Percentiles rank a stretch among this genome's conserved stretches.
Conservation (phyloP, 2,888 invertebrate species). For the Spodoptera exigua region DNA sequence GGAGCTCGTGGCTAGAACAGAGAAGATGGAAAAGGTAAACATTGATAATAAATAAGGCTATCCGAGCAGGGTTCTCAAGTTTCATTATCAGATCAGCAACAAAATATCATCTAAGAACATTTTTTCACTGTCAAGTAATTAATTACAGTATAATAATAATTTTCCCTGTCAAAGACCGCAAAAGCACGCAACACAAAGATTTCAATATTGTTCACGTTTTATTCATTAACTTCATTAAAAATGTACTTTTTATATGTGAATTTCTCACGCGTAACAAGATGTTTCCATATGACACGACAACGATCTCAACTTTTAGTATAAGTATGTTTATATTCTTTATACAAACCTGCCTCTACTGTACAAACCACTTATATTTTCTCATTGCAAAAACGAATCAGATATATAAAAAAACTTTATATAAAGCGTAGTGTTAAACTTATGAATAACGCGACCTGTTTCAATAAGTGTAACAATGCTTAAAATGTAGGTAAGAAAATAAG, state of each 20-base stretch:
- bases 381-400: neutral
- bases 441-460: no score
- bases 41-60: no score
- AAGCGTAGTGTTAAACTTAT: no score
- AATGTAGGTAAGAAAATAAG: no score
- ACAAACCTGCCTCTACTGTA: no score
- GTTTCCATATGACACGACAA: slow-evolving; percentile 25
- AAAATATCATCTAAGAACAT: no score
- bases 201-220: slow-evolving; percentile 32
- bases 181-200: slow-evolving; percentile 20
- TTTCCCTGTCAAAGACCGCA: slow-evolving; percentile 15
- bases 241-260: slow-evolving; percentile 41
- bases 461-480: no score
- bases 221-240: slow-evolving; percentile 12
- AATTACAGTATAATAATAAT: neutral
- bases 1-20: slow-evolving; percentile 94
- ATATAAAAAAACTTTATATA: no score
- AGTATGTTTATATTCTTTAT: slow-evolving; percentile 18
- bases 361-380: slow-evolving; percentile 11
- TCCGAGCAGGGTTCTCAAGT: no score
- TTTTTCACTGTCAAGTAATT: neutral
- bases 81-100: slow-evolving; percentile 5
- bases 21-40: neutral
- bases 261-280: slow-evolving; percentile 44
- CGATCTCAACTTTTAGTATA: slow-evolving; percentile 20